Base-by-base conservation (phyloP, 1,140 invertebrate genomes). In the Drosophila rhopaloa region DNA sequence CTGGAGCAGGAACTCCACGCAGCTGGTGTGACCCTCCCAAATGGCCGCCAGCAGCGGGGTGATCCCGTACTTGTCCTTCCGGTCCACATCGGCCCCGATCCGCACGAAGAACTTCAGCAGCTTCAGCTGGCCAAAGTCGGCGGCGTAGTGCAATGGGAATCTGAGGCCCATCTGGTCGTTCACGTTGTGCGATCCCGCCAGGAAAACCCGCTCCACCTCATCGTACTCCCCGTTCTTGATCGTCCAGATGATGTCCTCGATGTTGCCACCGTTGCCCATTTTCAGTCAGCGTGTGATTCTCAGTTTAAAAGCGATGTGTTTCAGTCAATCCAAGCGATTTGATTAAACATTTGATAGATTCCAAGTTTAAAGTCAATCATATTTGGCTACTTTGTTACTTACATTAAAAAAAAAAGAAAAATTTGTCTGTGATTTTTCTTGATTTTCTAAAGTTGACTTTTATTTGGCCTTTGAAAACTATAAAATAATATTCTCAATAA, bases 151-250 rank as follows among this genome's bases (percentile, higher is more conserved):
- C 63, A 98, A 93, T 10, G 96, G 96, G 55, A 95, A 95, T 78
- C 97, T 94, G 38, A 97, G 97, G 92, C 98, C 96, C 59, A 98
- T 96, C 81, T 95, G 94, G 83, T 95, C 94, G 93, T 98, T 98
- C 1, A 98, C 94, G 93, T 98, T 95, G 78, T 97, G 56, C 14
- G 41, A 96, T 95, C 95, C 92, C 97, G 97, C 62, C 11, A 46
- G 61, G 57, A 98, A 94, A 66, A 96, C 95, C 91, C 97, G 95
- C 93, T 96, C 96, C 29, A 98, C 97, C 94, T 96, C 95, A 81
- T 98, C 97, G 81, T 98, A 94, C 93, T 98, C 98, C 47, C 97
- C 97, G 92, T 98, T 98, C 94, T 98, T 98, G 72, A 98, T 96
- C 84, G 96, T 96, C 83, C 83, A 85, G 55, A 88, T 75, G 4